A percentile compares a stretch with the other conserved stretches of the same genome.
These are phyloP conservation scores for Thereva nobilitata DNA, from an alignment of 2,888 invertebrate species.

Conservation along the genomic window DNA sequence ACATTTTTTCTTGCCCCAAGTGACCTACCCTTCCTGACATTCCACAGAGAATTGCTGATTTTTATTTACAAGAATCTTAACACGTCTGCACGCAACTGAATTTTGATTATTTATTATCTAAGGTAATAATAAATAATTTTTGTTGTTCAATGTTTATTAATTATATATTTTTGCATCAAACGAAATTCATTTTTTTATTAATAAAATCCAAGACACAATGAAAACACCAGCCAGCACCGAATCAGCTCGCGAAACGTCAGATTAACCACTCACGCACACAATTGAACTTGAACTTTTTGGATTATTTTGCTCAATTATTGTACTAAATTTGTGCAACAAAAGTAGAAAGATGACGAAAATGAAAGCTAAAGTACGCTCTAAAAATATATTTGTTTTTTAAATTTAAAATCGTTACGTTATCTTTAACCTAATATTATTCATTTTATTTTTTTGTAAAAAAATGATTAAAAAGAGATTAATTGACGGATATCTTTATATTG, in stretches of 20 bases:
- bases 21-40: conserved; percentile 34
- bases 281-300: background rate
- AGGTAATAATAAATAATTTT: too few relatives aligned
- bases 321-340: conserved; percentile 5
- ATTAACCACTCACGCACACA: background rate
- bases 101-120: too few relatives aligned
- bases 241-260: conserved; percentile 32
- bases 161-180: conserved; percentile 1
- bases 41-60: conserved; percentile 20
- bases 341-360: background rate
- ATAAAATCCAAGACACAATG: conserved; percentile 12
- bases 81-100: background rate
- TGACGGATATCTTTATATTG: too few relatives aligned
- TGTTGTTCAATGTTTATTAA: too few relatives aligned
- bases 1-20: conserved; percentile 18
- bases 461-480: too few relatives aligned
- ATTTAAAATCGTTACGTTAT: too few relatives aligned
- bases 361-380: conserved; percentile 5
- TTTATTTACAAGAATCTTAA: conserved; percentile 21
- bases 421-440: too few relatives aligned
- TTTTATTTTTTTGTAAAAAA: too few relatives aligned
- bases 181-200: background rate
- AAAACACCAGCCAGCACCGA: conserved; percentile 25
- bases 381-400: background rate
- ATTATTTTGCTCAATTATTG: conserved; percentile 7